Evolutionary conservation across 2,888 invertebrate genomes (phyloP), one percentile per base, ranked within the genome.

Genomic region (Cheilosia scutellata): DNA sequence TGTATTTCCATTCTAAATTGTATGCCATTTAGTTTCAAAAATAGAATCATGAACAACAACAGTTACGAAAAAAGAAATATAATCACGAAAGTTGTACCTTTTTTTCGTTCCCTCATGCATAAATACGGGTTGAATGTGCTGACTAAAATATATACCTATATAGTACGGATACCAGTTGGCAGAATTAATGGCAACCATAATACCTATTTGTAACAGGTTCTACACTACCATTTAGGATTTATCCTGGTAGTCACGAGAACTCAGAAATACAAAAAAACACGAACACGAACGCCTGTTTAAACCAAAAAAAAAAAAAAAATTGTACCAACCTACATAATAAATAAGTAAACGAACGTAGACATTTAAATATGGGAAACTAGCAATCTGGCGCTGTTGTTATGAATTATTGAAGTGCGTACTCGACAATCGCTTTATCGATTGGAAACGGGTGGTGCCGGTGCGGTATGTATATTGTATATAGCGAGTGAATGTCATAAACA

Each of bases 31-130:
- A 40, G 27, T 51, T 72, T 42, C 31, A 72, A 62, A 72, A 62
- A 72, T 72, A 72, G 72, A 72, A 72, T 40, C 31, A 72, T 53
- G 72, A 42, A 72, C 51, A 72, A 60, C 71, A 62, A 62, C 31
- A 42, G 53, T 62, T 53, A 29, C 16, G 11, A 51, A 4, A 6
- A 25, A 25, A 25, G 20, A 55, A 13, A 25, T 25, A 33, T 29
- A 62, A 53, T 72, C 72, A 72, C 72, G 62, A 72, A 62, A 62
- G 62, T 44, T 72, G 20, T 62, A 53, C 27, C 29, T 40, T 62
- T 72, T 58, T 33, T 55, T 13, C 20, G 42, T 42, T 49, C 40
- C 27, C 16, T 72, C 49, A 40, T 49, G 40, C 53, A 62, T 33
- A 47, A 20, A 57, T 47, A 40, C 53, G 72, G 62, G 72, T 72